These are phyloP conservation scores for Caenorhabditis inopinata DNA, from an alignment of 1,140 invertebrate genomes.

Conservation along the genomic window DNA sequence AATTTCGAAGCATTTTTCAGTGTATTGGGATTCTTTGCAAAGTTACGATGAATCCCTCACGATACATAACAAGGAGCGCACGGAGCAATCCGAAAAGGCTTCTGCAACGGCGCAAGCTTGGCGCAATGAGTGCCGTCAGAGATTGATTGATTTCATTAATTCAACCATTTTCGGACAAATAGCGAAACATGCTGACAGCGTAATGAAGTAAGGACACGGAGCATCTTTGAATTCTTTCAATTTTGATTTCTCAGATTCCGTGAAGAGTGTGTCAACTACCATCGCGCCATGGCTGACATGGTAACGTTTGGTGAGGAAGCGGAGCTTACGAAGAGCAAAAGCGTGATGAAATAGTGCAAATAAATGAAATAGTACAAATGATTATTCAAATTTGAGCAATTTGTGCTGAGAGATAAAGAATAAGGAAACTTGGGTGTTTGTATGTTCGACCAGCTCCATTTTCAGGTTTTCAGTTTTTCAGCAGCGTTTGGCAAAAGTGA, in stretches of 20 bases:
- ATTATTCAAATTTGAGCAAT: no score
- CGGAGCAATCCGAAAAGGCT: background rate
- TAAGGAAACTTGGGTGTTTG: no score
- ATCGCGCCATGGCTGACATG: background rate
- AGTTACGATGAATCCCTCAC: background rate
- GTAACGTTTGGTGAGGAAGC: background rate
- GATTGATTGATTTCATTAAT: background rate
- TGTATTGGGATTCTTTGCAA: background rate
- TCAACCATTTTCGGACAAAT: background rate
- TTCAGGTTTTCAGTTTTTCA: no score
- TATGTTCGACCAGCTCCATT: no score
- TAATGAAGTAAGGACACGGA: conserved; percentile 1
- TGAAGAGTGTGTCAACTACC: background rate
- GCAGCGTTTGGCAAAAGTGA: no score
- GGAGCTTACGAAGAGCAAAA: background rate
- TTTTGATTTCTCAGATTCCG: background rate
- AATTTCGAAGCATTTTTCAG: no score
- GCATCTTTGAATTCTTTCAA: background rate
- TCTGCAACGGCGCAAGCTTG: background rate
- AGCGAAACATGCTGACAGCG: background rate
- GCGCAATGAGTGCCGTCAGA: background rate
- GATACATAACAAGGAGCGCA: background rate
- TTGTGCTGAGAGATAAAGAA: no score
- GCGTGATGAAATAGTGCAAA: no score
- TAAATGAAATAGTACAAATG: no score